Evolutionary conservation across 1,140 invertebrate genomes (phyloP).

Genomic region (Hirudo medicinalis): DNA sequence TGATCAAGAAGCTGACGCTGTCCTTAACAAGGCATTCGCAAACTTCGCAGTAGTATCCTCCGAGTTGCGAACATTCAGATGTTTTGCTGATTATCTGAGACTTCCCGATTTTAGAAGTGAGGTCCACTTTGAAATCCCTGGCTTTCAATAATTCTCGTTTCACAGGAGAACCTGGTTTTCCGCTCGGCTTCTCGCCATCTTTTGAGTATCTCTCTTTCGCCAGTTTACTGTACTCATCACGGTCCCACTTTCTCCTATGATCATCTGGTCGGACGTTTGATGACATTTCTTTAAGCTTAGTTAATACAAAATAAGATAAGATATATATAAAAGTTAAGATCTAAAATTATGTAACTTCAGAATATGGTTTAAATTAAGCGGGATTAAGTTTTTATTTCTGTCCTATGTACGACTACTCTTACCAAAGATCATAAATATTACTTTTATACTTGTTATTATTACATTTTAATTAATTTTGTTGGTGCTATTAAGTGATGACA

Average conservation of each 20-base stretch:
- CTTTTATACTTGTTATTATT: no score
- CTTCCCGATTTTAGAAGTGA: slow-evolving; percentile 92
- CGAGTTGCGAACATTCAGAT: slow-evolving; percentile 85
- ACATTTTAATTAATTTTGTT: no score
- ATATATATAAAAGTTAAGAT: no score
- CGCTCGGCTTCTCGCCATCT: slow-evolving; percentile 52
- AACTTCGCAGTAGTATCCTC: slow-evolving; percentile 94
- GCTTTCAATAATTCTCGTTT: slow-evolving; percentile 81
- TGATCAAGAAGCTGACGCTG: slow-evolving; percentile 97
- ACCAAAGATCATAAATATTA: no score
- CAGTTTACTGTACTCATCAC: slow-evolving; percentile 77
- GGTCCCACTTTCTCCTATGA: slow-evolving; percentile 89
- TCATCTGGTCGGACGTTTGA: slow-evolving; percentile 43
- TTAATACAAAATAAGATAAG: no score
- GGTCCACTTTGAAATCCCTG: slow-evolving; percentile 84
- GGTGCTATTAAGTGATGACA: no score
- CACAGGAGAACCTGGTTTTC: slow-evolving; percentile 57
- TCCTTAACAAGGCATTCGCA: slow-evolving; percentile 99
- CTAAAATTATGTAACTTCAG: no score
- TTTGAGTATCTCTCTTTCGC: slow-evolving; percentile 64
- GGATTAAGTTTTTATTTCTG: no score
- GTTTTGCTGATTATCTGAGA: slow-evolving; percentile 96
- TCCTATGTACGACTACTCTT: no score
- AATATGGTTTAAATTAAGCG: no score
- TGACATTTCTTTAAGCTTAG: no score